Evolutionary conservation across 2,888 invertebrate species (phyloP), one percentile per base, ranked within the genome.

Genomic region (Amblyjoppa fuscipennis): DNA sequence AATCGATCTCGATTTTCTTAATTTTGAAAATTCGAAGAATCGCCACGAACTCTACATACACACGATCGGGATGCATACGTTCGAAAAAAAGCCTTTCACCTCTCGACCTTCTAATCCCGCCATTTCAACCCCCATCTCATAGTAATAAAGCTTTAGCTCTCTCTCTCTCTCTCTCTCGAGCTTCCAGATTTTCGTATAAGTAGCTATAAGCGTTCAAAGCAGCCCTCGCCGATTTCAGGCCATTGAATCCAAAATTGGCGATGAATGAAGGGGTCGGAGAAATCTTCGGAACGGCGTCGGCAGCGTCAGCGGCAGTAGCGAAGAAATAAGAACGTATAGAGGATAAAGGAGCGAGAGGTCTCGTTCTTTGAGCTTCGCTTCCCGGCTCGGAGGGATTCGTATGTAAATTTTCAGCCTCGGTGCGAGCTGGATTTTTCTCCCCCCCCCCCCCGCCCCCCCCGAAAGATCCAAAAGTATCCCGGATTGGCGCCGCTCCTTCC

Each of bases 381-480:
- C 71, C 53, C 31, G 73, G 49, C 56, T 78, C 41, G 68, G 53
- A 70, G 75, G 61, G 75, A 83, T 83, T 81, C 76, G 75, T 84
- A 86, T 87, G 86, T 77, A 87, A 87, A 87, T 87, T 70, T 69
- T 41, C 41, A 70, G 66, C 51, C 59, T 74, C 51, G 41, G n/a
- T 13, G 59, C 61, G 66, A 76, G 71, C 34, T 31, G 77, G 69
- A 81, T 76, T 84, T 78, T 45, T 41, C 68, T 38, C 20, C 20
- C 20, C 20, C 7, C 61, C 34, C 31, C 34, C 0, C 68, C 41
- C n/a, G n/a, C n/a, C n/a, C 7, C 61, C 34, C 31, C 34, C 0
- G 66, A 56, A n/a, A 28, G 53, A 61, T 11, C 61, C 41, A 41
- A 28, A 31, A 61, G 61, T 61, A 31, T 31, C 61, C 16, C 25